Percentiles rank a stretch among this genome's conserved stretches.
Evolutionary conservation across 2,113 vertebrate genomes (phyloP).

Genomic region (Cardinalis cardinalis): DNA sequence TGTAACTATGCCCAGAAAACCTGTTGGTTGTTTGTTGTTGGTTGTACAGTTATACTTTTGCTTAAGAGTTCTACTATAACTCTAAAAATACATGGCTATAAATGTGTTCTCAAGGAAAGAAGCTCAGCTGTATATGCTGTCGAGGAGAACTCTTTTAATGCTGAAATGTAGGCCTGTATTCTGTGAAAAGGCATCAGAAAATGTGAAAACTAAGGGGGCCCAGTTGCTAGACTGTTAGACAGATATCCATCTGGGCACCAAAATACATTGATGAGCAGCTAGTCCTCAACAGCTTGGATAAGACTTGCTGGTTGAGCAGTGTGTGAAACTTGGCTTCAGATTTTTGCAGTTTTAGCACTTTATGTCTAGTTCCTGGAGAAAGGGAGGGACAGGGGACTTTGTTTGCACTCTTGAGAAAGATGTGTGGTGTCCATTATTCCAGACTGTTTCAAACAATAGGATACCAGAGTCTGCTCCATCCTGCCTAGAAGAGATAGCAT

Average conservation of each 20-base stretch:
- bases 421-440: neutral
- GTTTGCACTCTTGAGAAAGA: neutral
- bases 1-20: neutral
- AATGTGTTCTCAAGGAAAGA: neutral
- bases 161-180: neutral
- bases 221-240: neutral
- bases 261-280: neutral
- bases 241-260: neutral
- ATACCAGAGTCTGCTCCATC: neutral
- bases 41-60: neutral
- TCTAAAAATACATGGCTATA: neutral
- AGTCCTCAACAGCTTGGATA: neutral
- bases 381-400: neutral
- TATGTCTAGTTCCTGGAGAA: neutral
- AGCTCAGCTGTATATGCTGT: neutral
- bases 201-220: neutral
- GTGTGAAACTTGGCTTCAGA: neutral
- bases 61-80: neutral
- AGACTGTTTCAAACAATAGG: neutral
- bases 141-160: accelerated
- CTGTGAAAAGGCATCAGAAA: neutral
- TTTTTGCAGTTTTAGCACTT: neutral
- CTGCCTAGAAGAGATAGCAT: neutral
- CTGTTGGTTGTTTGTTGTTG: neutral
- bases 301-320: neutral